Percentiles rank a stretch among this genome's conserved stretches.
Evolutionary conservation across 1,140 invertebrate genomes (phyloP).

Genomic region (Aphelinus certus): DNA sequence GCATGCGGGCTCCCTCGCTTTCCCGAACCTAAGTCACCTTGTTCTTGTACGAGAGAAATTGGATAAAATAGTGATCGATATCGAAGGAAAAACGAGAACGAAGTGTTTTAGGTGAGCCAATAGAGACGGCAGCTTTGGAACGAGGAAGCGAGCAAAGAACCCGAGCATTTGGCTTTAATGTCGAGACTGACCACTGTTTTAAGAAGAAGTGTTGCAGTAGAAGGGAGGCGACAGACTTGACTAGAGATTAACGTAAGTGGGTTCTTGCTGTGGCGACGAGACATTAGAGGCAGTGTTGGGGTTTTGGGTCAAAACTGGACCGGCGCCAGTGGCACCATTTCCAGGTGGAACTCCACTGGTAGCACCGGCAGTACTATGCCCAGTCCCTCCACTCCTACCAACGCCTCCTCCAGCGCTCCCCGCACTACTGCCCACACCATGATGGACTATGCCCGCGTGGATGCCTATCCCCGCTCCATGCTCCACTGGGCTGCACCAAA

Average conservation of each 20-base stretch:
- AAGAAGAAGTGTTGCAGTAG: constrained; percentile 70
- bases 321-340: constrained; percentile 53
- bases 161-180: constrained; percentile 32
- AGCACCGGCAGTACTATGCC: constrained; percentile 42
- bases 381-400: constrained; percentile 64
- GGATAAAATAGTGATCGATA: too few relatives aligned
- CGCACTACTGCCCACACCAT: constrained; percentile 72
- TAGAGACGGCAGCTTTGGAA: not conserved
- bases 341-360: too few relatives aligned
- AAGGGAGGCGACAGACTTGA: constrained; percentile 76
- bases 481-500: constrained; percentile 67
- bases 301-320: constrained; percentile 60
- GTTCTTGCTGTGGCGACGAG: constrained; percentile 84
- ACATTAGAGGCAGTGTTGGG: constrained; percentile 70
- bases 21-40: not conserved
- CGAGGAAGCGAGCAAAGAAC: constrained; percentile 21
- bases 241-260: constrained; percentile 94
- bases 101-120: too few relatives aligned
- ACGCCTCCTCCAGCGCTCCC: constrained; percentile 70
- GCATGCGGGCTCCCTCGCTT: constrained; percentile 47
- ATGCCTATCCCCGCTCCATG: constrained; percentile 68
- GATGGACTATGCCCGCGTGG: constrained; percentile 70
- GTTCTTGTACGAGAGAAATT: too few relatives aligned
- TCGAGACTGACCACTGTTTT: constrained; percentile 67
- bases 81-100: too few relatives aligned